These are phyloP conservation scores for Phaenicophaeus curvirostris DNA, from an alignment of 2,797 vertebrate species.

Conservation along the genomic window DNA sequence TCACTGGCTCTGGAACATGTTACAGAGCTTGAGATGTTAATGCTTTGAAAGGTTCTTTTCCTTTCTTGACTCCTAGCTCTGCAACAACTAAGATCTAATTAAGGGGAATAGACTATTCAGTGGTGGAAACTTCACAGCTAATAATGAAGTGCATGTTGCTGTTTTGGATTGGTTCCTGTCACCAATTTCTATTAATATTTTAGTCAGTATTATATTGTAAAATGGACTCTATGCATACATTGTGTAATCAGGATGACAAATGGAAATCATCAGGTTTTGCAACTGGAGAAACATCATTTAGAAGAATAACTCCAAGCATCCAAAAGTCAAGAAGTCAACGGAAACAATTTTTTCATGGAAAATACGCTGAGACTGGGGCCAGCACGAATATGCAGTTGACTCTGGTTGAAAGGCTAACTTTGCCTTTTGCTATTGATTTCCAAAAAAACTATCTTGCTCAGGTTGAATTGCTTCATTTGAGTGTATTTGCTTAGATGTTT, in stretches of 20 bases:
- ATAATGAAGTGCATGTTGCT: neutral
- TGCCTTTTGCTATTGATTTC: neutral
- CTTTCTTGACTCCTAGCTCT: neutral
- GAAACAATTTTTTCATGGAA: neutral
- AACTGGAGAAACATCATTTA: neutral
- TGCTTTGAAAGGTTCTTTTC: neutral
- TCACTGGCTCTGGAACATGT: neutral
- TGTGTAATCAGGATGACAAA: neutral
- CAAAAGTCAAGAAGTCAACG: neutral
- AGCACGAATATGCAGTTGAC: neutral
- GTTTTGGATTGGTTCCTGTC: slow-evolving; percentile 21
- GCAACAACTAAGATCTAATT: slow-evolving; percentile 41
- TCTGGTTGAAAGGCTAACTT: neutral
- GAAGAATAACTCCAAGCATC: neutral
- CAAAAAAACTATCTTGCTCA: neutral
- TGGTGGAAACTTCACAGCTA: neutral
- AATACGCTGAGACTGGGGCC: neutral
- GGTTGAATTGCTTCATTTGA: neutral
- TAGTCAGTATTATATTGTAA: slow-evolving; percentile 5
- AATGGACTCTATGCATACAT: neutral
- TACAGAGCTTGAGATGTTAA: slow-evolving; percentile 30
- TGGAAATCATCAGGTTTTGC: slow-evolving; percentile 14
- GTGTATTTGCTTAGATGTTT: slow-evolving; percentile 1
- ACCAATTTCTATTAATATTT: slow-evolving; percentile 3
- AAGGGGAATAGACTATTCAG: slow-evolving; percentile 24